Conservation (phyloP, 2,113 vertebrate species). For the Melanocharis versteri region DNA sequence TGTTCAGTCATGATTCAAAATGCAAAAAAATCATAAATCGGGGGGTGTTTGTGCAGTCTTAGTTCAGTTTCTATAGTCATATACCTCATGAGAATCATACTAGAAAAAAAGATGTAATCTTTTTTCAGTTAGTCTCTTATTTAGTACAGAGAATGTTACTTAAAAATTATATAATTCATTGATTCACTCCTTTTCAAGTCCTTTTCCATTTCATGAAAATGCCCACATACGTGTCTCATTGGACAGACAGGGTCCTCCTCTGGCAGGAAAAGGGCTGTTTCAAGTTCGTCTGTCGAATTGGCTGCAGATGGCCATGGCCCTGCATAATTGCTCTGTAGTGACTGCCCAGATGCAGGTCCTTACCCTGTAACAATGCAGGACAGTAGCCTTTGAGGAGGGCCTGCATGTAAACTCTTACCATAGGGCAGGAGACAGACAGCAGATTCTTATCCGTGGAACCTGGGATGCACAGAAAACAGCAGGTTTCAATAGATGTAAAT, state of each 20-base stretch:
- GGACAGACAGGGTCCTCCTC: not conserved
- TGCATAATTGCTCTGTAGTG: not conserved
- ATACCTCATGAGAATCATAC: not conserved
- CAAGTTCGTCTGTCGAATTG: not conserved
- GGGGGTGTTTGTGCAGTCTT: not conserved
- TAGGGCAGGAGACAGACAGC: not conserved
- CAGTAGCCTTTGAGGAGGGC: not conserved
- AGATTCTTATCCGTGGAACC: not conserved
- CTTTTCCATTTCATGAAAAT: too few relatives aligned
- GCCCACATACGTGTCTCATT: not conserved
- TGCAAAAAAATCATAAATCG: not conserved
- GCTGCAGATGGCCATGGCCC: not conserved
- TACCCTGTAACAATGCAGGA: not conserved
- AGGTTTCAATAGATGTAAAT: not conserved
- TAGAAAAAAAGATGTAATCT: not conserved
- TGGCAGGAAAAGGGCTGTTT: not conserved
- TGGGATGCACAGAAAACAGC: not conserved
- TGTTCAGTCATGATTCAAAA: not conserved
- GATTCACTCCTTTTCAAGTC: not conserved
- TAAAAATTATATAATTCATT: not conserved
- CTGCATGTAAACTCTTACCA: not conserved
- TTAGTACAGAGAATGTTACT: not conserved
- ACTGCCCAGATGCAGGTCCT: not conserved
- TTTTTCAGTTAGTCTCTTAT: not conserved
- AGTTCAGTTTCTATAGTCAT: not conserved